Conservation (phyloP, 1,140 invertebrate genomes). For the Xylocopa sonorina region DNA sequence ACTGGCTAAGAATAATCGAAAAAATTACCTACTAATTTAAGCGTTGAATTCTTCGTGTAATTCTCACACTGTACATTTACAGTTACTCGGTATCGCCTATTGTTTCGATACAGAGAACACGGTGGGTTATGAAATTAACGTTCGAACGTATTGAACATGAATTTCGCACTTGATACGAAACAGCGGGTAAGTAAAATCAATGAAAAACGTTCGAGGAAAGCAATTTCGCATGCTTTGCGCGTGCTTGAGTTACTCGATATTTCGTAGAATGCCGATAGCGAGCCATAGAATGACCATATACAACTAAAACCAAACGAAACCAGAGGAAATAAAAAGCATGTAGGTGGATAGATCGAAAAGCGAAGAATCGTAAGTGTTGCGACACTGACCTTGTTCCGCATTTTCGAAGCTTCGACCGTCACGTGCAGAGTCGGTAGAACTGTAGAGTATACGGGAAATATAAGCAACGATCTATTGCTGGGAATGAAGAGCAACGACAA, state of each 20-base stretch:
- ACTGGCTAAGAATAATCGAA: not conserved
- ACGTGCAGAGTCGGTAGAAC: not conserved
- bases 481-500: not conserved
- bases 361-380: slow-evolving; percentile 23
- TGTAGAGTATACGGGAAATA: too few relatives aligned
- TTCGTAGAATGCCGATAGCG: not conserved
- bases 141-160: too few relatives aligned
- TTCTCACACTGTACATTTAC: too few relatives aligned
- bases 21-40: not conserved
- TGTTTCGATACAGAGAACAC: not conserved
- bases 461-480: not conserved
- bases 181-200: too few relatives aligned
- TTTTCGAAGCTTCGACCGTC: not conserved
- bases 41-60: too few relatives aligned
- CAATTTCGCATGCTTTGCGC: too few relatives aligned
- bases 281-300: slow-evolving; percentile 14
- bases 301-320: not conserved
- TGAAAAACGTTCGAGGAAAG: too few relatives aligned
- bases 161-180: too few relatives aligned
- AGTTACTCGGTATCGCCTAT: not conserved
- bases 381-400: slow-evolving; percentile 57
- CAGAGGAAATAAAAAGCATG: too few relatives aligned
- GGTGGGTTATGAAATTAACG: too few relatives aligned
- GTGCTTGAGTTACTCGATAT: too few relatives aligned
- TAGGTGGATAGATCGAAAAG: not conserved